Base-by-base conservation (phyloP, 2,888 invertebrate genomes). In the Caenorhabditis sp. region DNA sequence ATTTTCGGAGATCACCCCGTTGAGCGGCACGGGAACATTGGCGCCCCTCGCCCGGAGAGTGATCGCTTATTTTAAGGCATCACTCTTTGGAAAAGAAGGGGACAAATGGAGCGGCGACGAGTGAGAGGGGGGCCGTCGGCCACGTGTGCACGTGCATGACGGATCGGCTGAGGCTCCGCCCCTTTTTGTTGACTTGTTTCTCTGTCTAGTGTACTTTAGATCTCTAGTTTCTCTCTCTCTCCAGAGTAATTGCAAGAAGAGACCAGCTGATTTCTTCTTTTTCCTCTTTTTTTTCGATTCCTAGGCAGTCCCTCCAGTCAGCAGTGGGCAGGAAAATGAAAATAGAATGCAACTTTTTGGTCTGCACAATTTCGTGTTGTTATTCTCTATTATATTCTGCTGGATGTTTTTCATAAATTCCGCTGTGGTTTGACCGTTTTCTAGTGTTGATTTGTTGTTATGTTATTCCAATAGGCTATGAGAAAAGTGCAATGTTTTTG, bases 41-140 rank as follows among this genome's bases (percentile, higher is more conserved):
- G 68, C 66, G 66, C 66, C 66, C 49, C 22, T 24, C 47, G 19
- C n/a, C 16, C n/a, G 26, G 35, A 68, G n/a, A 35, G 69, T 72
- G 79, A 72, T 70, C 79, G 14, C 47, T 38, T 79, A 79, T 64
- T 70, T 51, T 70, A 79, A 70, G 70, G 56, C 63, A 79, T 79
- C 79, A 79, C 63, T 70, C 22, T 38, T 38, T 49, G 59, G 68
- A 68, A n/a, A 28, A 49, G 22, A 26, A 49, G 12, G 54, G 54
- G 38, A 31, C 44, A 26, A 47, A 41, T n/a, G 26, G 66, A 35
- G 66, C 51, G 68, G 24, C 49, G 22, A 2, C 19, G 22, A 16
- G 44, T 26, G 44, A 22, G 63, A 38, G 28, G 59, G n/a, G 24
- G 44, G 26, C 6, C 41, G 16, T 7, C 16, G 7, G 35, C 41